phyloP scores from a whole-genome alignment of 2,113 vertebrate species.

The Myotis yumanensis region DNA sequence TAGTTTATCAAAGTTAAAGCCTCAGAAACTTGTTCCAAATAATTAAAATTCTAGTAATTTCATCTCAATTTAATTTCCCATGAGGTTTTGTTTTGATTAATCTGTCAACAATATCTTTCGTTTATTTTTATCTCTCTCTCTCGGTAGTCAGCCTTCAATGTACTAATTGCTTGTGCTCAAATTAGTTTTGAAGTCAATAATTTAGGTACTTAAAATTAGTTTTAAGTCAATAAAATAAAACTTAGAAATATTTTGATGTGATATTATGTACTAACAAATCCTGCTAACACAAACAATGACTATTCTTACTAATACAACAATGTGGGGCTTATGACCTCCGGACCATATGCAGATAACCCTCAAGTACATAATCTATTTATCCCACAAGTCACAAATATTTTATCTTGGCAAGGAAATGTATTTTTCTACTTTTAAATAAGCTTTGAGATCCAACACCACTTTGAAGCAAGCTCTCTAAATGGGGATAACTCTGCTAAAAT shows the following conservation, averaged over 20 bases:
- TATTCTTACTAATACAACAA: neutral
- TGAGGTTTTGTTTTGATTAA: neutral
- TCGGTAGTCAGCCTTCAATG: conserved; percentile 3
- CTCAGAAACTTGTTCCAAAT: neutral
- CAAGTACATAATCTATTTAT: neutral
- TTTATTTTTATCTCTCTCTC: neutral
- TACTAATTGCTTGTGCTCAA: neutral
- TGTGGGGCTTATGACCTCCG: no score
- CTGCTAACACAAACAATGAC: neutral
- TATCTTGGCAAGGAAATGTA: neutral
- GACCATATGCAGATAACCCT: no score
- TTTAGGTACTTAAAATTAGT: conserved; percentile 17
- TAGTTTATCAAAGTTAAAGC: conserved; percentile 19
- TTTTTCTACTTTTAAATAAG: neutral
- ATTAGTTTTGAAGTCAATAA: conserved; percentile 40
- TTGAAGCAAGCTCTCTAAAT: neutral
- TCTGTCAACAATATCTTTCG: neutral
- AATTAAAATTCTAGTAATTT: conserved; percentile 20
- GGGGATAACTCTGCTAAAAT: neutral
- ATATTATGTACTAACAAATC: neutral
- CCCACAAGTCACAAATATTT: neutral
- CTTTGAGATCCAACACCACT: neutral
- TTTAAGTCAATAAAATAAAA: conserved; percentile 27
- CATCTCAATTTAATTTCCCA: neutral
- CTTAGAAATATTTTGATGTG: neutral